phyloP scores from a whole-genome alignment of 1,140 invertebrate genomes.

The Geopemphigus sp. region DNA sequence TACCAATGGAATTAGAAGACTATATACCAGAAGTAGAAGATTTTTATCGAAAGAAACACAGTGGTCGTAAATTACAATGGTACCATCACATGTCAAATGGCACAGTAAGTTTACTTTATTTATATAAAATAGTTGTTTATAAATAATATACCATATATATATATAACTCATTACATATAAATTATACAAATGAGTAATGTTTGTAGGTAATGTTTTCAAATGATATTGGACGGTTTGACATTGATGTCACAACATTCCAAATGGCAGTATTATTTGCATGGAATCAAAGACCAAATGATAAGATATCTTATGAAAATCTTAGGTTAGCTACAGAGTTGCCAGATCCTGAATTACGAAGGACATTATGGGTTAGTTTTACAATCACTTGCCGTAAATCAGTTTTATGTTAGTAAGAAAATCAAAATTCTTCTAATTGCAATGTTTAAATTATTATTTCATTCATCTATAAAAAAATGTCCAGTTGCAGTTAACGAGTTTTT shows the following conservation, averaged over 20 bases:
- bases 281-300: slow-evolving; percentile 92
- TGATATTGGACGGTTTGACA: slow-evolving; percentile 89
- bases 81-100: slow-evolving; percentile 99
- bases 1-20: slow-evolving; percentile 96
- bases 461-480: too few species aligned
- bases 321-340: slow-evolving; percentile 94
- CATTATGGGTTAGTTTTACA: slow-evolving; percentile 70
- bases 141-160: neutral
- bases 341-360: slow-evolving; percentile 90
- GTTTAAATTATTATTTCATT: too few species aligned
- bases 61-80: slow-evolving; percentile 97
- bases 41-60: slow-evolving; percentile 95
- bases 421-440: too few species aligned
- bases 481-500: too few species aligned
- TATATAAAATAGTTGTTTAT: neutral
- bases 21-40: slow-evolving; percentile 97
- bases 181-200: neutral
- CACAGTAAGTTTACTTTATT: slow-evolving; percentile 58
- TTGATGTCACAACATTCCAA: slow-evolving; percentile 99
- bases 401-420: too few species aligned
- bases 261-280: slow-evolving; percentile 99
- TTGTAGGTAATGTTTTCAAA: slow-evolving; percentile 80
- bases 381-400: too few species aligned
- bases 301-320: slow-evolving; percentile 92
- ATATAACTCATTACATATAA: neutral